Conservation (phyloP, 2,113 vertebrate genomes). For the Phrynocephalus versicolor region DNA sequence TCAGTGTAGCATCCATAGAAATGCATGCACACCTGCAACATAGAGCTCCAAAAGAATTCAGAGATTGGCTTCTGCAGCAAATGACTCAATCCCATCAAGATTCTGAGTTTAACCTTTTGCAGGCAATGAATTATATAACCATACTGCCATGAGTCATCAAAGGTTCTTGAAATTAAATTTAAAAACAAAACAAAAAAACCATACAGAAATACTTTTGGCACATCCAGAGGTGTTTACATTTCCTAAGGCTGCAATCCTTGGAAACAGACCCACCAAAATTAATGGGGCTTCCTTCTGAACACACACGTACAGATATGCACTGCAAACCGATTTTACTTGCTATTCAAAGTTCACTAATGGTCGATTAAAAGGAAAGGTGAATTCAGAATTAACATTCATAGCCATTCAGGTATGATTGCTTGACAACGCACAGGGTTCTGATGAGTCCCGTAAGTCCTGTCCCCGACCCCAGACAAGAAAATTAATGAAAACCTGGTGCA, state of each 20-base stretch:
- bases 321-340: neutral
- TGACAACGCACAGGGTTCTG: no score
- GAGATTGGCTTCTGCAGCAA: constrained; percentile 60
- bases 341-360: neutral
- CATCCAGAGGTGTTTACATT: neutral
- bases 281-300: neutral
- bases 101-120: constrained; percentile 61
- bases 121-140: constrained; percentile 70
- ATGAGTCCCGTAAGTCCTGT: no score
- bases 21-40: constrained; percentile 31
- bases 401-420: no score
- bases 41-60: constrained; percentile 43
- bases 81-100: constrained; percentile 60
- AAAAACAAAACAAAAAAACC: neutral
- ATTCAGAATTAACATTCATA: neutral
- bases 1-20: constrained; percentile 13
- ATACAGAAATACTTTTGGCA: neutral
- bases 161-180: constrained; percentile 49
- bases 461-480: neutral
- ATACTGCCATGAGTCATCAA: constrained; percentile 59
- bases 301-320: neutral
- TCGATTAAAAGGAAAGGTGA: neutral
- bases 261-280: neutral
- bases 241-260: neutral
- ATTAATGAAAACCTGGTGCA: no score